A percentile compares a stretch with the other conserved stretches of the same genome.
phyloP scores from a whole-genome alignment of 1,140 invertebrate genomes.

The Teleogryllus occipitalis region DNA sequence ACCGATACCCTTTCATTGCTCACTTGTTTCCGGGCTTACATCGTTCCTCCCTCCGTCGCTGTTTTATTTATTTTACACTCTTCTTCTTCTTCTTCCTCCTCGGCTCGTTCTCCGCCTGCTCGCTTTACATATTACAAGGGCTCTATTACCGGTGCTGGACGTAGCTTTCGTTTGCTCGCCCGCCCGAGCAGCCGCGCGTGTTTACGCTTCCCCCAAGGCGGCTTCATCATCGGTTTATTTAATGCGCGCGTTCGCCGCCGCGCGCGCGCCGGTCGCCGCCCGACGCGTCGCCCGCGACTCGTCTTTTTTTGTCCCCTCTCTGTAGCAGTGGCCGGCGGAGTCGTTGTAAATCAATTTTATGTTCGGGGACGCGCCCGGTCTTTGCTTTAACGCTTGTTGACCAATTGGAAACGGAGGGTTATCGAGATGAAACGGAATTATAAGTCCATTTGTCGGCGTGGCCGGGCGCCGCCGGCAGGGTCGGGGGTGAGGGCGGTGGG shows the following conservation, averaged over 20 bases:
- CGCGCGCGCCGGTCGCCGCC: neutral
- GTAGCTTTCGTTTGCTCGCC: too few relatives aligned
- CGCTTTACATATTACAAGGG: too few relatives aligned
- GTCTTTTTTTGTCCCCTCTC: neutral
- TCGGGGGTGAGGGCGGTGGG: too few relatives aligned
- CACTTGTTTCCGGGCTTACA: too few relatives aligned
- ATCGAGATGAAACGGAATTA: slow-evolving; percentile 1
- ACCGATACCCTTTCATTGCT: too few relatives aligned
- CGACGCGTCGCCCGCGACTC: neutral
- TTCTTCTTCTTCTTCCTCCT: too few relatives aligned
- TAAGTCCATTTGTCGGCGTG: neutral
- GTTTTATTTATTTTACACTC: too few relatives aligned
- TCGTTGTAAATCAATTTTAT: neutral
- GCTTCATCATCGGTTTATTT: neutral
- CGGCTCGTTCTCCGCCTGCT: too few relatives aligned
- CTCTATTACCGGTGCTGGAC: too few relatives aligned
- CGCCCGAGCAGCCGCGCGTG: neutral
- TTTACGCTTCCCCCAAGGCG: neutral
- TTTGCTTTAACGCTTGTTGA: neutral
- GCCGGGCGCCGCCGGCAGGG: too few relatives aligned
- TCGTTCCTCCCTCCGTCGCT: too few relatives aligned
- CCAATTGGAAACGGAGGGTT: neutral
- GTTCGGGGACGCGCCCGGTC: neutral
- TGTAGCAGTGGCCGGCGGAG: neutral
- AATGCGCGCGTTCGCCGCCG: neutral